Percentiles rank a stretch among this genome's conserved stretches.
phyloP scores from a whole-genome alignment of 2,113 vertebrate genomes.

The Tringa solitaria region DNA sequence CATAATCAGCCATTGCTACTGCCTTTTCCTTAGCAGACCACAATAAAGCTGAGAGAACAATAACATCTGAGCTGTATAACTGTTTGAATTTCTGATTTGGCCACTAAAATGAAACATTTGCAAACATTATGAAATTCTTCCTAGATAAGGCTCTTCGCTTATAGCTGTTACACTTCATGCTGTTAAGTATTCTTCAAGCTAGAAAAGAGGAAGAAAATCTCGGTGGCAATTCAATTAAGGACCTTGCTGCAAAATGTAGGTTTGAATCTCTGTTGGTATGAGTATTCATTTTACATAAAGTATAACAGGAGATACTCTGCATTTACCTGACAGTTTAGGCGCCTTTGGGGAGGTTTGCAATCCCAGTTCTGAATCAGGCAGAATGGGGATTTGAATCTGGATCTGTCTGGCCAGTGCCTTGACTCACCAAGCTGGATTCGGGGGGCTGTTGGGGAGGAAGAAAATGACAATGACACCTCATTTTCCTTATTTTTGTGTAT shows the following conservation, averaged over 20 bases:
- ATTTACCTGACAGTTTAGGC: not conserved
- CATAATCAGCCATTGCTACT: not conserved
- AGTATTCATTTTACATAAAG: not conserved
- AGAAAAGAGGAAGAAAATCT: not conserved
- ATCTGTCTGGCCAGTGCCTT: not conserved
- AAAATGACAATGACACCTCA: not conserved
- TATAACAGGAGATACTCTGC: not conserved
- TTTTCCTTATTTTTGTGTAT: not conserved
- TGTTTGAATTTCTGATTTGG: not conserved
- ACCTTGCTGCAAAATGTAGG: not conserved
- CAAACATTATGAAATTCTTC: not conserved
- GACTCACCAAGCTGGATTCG: not conserved
- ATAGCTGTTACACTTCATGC: not conserved
- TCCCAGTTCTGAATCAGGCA: not conserved
- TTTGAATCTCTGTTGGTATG: not conserved
- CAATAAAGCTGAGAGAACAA: not conserved
- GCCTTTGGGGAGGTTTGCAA: not conserved
- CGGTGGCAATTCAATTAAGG: not conserved
- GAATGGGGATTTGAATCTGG: not conserved
- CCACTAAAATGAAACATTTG: not conserved
- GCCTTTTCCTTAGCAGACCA: not conserved
- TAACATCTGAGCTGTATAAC: not conserved
- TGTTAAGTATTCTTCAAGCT: not conserved
- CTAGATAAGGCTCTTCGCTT: not conserved
- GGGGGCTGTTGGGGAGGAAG: accelerated